Percentiles rank a stretch among this genome's conserved stretches.
phyloP scores from a whole-genome alignment of 2,797 vertebrate species.

The Sebastes ruberrimus region DNA sequence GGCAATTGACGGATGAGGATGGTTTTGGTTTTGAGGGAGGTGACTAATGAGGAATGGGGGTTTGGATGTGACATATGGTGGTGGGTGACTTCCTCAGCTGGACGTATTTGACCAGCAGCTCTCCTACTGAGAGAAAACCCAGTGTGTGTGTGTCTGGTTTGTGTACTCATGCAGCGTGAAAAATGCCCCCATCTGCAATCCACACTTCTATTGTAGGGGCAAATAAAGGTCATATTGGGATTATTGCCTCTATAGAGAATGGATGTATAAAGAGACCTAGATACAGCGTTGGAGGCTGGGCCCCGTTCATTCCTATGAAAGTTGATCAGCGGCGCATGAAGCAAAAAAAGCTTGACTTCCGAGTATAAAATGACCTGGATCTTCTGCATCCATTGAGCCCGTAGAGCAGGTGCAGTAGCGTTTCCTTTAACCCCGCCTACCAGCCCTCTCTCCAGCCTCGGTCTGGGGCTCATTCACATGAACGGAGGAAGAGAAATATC shows the following conservation, averaged over 20 bases:
- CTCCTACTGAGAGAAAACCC: slow-evolving; percentile 48
- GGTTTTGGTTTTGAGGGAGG: background rate
- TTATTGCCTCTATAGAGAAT: background rate
- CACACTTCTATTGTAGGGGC: slow-evolving; percentile 44
- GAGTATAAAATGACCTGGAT: no score
- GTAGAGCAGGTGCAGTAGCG: no score
- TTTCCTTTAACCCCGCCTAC: no score
- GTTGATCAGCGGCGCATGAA: no score
- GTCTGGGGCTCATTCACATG: no score
- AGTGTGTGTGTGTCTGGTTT: slow-evolving; percentile 27
- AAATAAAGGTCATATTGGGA: slow-evolving; percentile 61
- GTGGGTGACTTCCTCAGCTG: slow-evolving; percentile 63
- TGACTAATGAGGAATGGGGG: slow-evolving; percentile 10
- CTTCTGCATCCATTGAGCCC: no score
- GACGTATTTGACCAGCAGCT: slow-evolving; percentile 58
- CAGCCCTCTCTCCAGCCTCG: no score
- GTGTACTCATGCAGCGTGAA: slow-evolving; percentile 53
- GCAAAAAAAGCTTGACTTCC: no score
- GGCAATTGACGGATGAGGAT: background rate
- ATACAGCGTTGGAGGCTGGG: no score
- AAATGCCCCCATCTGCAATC: slow-evolving; percentile 65
- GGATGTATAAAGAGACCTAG: no score
- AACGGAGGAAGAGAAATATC: no score
- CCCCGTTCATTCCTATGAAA: no score
- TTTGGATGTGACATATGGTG: slow-evolving; percentile 69